Percentiles rank a stretch among this genome's conserved stretches.
Conservation (phyloP, 2,797 vertebrate genomes). For the Atherinosoma microstoma region DNA sequence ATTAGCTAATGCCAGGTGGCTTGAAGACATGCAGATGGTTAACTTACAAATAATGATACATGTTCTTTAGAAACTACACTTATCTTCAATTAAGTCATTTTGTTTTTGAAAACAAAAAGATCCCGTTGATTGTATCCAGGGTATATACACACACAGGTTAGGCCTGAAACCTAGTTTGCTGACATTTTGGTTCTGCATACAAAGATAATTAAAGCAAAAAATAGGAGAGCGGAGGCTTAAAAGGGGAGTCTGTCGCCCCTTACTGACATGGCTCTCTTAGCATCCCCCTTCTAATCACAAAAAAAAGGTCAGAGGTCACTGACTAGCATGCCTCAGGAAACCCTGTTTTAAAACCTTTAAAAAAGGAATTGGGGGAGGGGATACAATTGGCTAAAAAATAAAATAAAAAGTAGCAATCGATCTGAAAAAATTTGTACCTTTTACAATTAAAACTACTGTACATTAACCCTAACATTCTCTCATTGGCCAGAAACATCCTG, state of each 20-base stretch:
- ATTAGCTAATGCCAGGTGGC: slow-evolving; percentile 86
- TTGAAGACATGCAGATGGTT: slow-evolving; percentile 89
- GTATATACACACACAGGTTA: slow-evolving; percentile 83
- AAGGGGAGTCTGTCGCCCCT: slow-evolving; percentile 63
- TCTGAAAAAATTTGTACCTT: slow-evolving; percentile 78
- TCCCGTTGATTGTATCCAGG: slow-evolving; percentile 86
- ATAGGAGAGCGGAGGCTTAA: slow-evolving; percentile 70
- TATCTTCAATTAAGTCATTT: slow-evolving; percentile 80
- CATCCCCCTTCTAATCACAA: slow-evolving; percentile 74
- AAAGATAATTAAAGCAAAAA: slow-evolving; percentile 84
- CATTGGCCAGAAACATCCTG: slow-evolving; percentile 60
- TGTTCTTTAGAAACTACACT: slow-evolving; percentile 87
- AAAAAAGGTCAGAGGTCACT: slow-evolving; percentile 80
- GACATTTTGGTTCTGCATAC: slow-evolving; percentile 86
- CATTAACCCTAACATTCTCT: slow-evolving; percentile 76
- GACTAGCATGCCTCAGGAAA: slow-evolving; percentile 81
- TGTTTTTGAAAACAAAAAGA: slow-evolving; percentile 77
- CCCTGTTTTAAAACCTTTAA: slow-evolving; percentile 85
- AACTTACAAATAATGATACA: slow-evolving; percentile 89
- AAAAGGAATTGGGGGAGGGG: slow-evolving; percentile 66
- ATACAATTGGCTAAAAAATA: slow-evolving; percentile 65
- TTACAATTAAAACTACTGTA: slow-evolving; percentile 80
- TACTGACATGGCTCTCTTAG: slow-evolving; percentile 67
- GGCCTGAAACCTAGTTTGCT: slow-evolving; percentile 79
- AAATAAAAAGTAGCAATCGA: slow-evolving; percentile 66